phyloP scores from a whole-genome alignment of 1,140 invertebrate genomes.

The Acromyrmex echinatior region DNA sequence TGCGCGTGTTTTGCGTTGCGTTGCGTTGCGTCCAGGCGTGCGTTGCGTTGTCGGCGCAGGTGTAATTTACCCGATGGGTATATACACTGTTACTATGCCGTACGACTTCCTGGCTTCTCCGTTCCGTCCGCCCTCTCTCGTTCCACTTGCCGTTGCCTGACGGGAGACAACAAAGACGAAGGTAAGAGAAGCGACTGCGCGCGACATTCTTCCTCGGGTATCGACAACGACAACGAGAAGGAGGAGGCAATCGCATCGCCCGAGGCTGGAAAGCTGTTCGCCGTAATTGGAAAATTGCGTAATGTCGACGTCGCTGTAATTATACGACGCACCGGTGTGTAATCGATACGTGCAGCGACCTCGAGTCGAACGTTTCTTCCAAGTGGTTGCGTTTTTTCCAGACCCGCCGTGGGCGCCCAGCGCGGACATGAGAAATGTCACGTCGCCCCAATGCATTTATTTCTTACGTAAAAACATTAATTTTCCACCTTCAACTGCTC shows the following conservation, averaged over 20 bases:
- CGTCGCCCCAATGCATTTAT: neutral
- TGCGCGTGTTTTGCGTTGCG: neutral
- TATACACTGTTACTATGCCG: constrained; percentile 63
- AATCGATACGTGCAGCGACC: constrained; percentile 60
- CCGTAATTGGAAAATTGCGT: constrained; percentile 62
- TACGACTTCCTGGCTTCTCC: constrained; percentile 58
- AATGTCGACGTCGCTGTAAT: constrained; percentile 50
- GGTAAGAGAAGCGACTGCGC: constrained; percentile 31
- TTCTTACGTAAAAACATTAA: neutral
- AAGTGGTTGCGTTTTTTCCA: neutral
- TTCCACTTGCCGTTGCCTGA: neutral
- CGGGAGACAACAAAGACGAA: constrained; percentile 21
- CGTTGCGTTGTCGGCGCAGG: constrained; percentile 58
- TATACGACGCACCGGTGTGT: constrained; percentile 62
- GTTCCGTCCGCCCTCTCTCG: constrained; percentile 1
- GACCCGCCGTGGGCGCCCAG: neutral
- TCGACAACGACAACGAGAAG: constrained; percentile 7
- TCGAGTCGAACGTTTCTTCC: constrained; percentile 32
- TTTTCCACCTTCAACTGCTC: neutral
- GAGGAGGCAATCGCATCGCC: constrained; percentile 34
- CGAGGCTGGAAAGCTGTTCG: constrained; percentile 52
- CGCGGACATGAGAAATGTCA: constrained; percentile 35
- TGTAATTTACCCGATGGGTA: constrained; percentile 64
- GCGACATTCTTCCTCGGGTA: constrained; percentile 39
- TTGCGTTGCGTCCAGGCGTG: constrained; percentile 13